These are phyloP conservation scores for Apodemia mormo DNA, from an alignment of 2,888 invertebrate genomes.

Conservation along the genomic window DNA sequence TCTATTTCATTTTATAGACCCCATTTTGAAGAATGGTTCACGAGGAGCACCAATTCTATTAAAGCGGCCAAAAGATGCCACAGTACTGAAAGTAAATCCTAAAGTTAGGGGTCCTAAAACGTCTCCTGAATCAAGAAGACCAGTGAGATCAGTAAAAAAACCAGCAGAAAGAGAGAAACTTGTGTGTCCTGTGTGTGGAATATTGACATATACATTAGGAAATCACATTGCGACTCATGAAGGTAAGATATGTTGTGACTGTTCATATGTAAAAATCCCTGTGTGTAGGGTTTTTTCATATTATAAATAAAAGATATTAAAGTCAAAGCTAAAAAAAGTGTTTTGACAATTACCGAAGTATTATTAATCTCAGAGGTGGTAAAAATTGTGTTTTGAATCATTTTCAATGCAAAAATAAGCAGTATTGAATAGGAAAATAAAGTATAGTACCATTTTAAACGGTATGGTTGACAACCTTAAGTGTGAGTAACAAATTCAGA, in stretches of 20 bases:
- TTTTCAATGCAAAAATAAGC: too few species aligned
- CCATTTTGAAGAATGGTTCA: conserved; percentile 69
- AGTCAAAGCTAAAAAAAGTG: too few species aligned
- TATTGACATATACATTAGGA: conserved; percentile 70
- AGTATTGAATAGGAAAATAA: too few species aligned
- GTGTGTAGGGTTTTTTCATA: too few species aligned
- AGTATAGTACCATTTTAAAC: too few species aligned
- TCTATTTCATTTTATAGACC: conserved; percentile 51
- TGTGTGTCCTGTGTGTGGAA: conserved; percentile 76
- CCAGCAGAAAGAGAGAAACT: conserved; percentile 69
- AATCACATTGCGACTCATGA: conserved; percentile 76
- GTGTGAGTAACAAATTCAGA: too few species aligned
- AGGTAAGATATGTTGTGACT: conserved; percentile 48
- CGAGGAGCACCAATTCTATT: conserved; percentile 69
- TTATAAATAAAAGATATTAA: too few species aligned
- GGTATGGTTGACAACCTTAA: too few species aligned
- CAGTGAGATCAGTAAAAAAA: conserved; percentile 37
- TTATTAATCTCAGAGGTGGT: too few species aligned
- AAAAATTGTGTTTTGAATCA: too few species aligned
- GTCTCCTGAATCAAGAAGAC: conserved; percentile 39
- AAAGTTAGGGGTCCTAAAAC: conserved; percentile 45
- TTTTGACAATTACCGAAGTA: too few species aligned
- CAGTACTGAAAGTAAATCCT: conserved; percentile 62
- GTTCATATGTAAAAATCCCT: neutral
- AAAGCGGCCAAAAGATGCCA: conserved; percentile 73